Evolutionary conservation across 2,888 invertebrate species (phyloP), one percentile per base, ranked within the genome.

Genomic region (Heliconius ismenius): DNA sequence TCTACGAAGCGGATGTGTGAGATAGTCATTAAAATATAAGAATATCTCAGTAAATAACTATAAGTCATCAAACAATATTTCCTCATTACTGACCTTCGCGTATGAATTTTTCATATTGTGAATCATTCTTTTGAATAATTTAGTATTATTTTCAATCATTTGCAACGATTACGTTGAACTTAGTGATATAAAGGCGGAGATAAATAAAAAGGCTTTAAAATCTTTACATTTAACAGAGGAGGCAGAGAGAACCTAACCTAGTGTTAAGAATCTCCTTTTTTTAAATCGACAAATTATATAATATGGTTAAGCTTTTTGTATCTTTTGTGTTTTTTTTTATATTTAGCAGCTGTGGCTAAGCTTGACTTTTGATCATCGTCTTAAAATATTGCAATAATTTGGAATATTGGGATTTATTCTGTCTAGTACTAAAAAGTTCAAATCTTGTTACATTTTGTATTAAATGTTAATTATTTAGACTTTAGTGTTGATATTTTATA

Each of bases 101-200:
- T 70, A 32, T 70, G 24, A 13, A 18, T 58, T 54, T 58, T 15
- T 58, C 32, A 58, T 32, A n/a, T 58, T 70, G 58, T 58, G 70
- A 54, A 58, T 36, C 28, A 58, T 54, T 70, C 28, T 21, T 58
- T n/a, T 70, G 4, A 58, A 58, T 70, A 70, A 32, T 54, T 36
- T 24, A 36, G n/a, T 58, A 13, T 58, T 54, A 13, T 32, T 85
- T 84, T 28, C 26, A 18, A 3, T 26, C 62, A 62, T 62, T 62
- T 24, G 62, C 13, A 24, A 26, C 15, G 13, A 13, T 62, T 62
- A 18, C 18, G 18, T 49, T 18, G 18, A 49, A 49, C 18, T 18
- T 49, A 49, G 18, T 0, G 0, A 21, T 0, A 21, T 54, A 54
- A 54, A 54, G 18, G 21, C 2, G 9, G 7, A 54, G 9, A n/a